These are phyloP conservation scores for Cheilosia vernalis DNA, from an alignment of 2,888 invertebrate genomes.

Conservation along the genomic window DNA sequence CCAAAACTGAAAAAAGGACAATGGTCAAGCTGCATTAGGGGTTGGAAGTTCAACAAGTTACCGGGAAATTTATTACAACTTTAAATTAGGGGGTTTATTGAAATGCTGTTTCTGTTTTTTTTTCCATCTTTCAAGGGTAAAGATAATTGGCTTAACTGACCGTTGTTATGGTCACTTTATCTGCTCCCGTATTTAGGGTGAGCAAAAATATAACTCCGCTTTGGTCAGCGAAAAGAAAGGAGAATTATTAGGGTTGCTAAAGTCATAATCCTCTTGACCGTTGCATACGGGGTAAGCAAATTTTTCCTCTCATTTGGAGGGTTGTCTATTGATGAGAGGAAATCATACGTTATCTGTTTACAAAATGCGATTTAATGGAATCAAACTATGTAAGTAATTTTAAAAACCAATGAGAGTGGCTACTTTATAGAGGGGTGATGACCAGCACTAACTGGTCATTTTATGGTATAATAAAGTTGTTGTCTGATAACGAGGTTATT, in stretches of 20 bases:
- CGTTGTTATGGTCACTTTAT: slow-evolving; percentile 66
- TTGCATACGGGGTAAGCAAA: slow-evolving; percentile 29
- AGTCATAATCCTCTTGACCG: slow-evolving; percentile 65
- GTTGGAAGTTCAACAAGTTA: slow-evolving; percentile 65
- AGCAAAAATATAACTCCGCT: slow-evolving; percentile 15
- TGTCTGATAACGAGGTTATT: slow-evolving; percentile 3
- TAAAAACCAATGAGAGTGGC: neutral
- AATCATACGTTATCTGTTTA: slow-evolving; percentile 42
- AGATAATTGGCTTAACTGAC: slow-evolving; percentile 74
- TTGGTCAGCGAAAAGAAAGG: slow-evolving; percentile 26
- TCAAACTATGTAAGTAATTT: slow-evolving; percentile 42
- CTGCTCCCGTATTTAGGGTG: slow-evolving; percentile 44
- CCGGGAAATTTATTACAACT: slow-evolving; percentile 67
- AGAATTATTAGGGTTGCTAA: slow-evolving; percentile 66
- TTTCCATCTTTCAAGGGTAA: slow-evolving; percentile 44
- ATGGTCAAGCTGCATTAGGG: slow-evolving; percentile 64
- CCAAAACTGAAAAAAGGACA: slow-evolving; percentile 48
- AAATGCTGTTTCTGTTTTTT: slow-evolving; percentile 38
- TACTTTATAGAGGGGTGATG: slow-evolving; percentile 54
- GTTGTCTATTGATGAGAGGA: slow-evolving; percentile 38
- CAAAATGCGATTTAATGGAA: slow-evolving; percentile 37
- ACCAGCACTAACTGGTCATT: slow-evolving; percentile 57
- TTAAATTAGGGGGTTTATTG: slow-evolving; percentile 54
- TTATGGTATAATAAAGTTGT: neutral
- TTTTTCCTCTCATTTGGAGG: slow-evolving; percentile 12